phyloP scores from a whole-genome alignment of 2,888 invertebrate species.

The Cerastis leucographa region DNA sequence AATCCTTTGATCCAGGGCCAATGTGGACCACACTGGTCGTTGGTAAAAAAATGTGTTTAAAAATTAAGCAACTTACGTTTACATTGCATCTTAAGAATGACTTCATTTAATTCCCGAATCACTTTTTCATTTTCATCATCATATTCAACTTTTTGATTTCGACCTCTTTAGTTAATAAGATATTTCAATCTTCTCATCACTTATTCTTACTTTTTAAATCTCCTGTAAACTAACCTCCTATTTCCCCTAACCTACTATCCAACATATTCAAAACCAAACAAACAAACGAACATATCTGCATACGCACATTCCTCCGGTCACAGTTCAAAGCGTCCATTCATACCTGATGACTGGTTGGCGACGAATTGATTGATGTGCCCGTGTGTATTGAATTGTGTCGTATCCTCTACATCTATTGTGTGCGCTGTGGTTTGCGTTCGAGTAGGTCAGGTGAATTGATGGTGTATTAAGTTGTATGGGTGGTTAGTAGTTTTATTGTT shows the following conservation, averaged over 20 bases:
- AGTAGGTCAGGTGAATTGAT: conserved; percentile 54
- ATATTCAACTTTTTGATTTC: neutral
- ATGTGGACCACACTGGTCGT: too few relatives aligned
- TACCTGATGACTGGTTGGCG: conserved; percentile 79
- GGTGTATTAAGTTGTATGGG: conserved; percentile 8
- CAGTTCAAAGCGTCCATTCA: conserved; percentile 81
- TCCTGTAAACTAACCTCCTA: neutral
- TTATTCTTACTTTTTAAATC: neutral
- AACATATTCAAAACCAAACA: conserved; percentile 17
- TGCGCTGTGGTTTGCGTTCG: conserved; percentile 46
- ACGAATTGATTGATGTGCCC: conserved; percentile 82
- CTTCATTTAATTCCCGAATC: neutral
- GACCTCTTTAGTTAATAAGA: neutral
- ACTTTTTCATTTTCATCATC: neutral
- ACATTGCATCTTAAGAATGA: neutral
- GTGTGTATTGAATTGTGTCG: conserved; percentile 68
- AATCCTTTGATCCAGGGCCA: too few relatives aligned
- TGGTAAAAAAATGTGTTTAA: neutral
- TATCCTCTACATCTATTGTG: conserved; percentile 61
- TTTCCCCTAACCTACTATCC: too few relatives aligned
- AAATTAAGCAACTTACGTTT: neutral
- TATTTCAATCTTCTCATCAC: neutral
- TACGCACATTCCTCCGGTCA: conserved; percentile 64
- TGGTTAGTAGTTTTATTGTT: neutral
- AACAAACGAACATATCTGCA: conserved; percentile 56